Evolutionary conservation across 2,888 invertebrate genomes (phyloP), one percentile per base, ranked within the genome.

Genomic region (Gerris lacustris): DNA sequence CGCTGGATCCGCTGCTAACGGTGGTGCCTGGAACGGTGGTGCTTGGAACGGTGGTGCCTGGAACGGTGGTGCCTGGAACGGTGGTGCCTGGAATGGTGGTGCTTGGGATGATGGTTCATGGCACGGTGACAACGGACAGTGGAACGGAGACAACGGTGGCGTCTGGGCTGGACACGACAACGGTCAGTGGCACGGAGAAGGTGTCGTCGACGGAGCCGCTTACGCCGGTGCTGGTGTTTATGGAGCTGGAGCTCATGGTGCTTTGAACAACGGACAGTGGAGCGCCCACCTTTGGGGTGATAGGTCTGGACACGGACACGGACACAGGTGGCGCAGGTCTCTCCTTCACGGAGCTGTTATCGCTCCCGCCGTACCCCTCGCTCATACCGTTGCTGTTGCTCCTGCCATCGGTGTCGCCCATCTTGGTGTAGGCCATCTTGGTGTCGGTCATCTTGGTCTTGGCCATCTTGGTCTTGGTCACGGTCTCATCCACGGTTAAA

Each of bases 101-200:
- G 11, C 11, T 18, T 17, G 66, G 17, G 31, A 66, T 15, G 72
- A 70, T 67, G 64, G 64, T 64, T 9, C 11, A n/a, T 64, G 64
- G 64, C 17, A n/a, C 31, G 64, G 64, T 31, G 68, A 69, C 67
- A 67, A 67, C 66, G 71, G 67, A 6, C 66, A 31, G 17, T 68
- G 68, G 68, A 44, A 68, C 31, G 72, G 72, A 66, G 68, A 70
- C 45, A 67, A 64, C 64, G 64, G 64, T 64, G 71, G 67, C 18
- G 67, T 44, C 5, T n/a, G 47, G 9, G 44, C n/a, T 6, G 17
- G 55, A 9, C 67, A 67, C 18, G 55, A 70, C 67, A 70, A 70
- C 68, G 71, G 69, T 44, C 70, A 72, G 71, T 70, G 72, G 74
- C 71, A 70, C 63, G 71, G 63, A 55, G 55, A 55, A 17, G 66